A percentile compares a stretch with the other conserved stretches of the same genome.
phyloP scores from a whole-genome alignment of 1,140 invertebrate species.

The Nymphalis io region DNA sequence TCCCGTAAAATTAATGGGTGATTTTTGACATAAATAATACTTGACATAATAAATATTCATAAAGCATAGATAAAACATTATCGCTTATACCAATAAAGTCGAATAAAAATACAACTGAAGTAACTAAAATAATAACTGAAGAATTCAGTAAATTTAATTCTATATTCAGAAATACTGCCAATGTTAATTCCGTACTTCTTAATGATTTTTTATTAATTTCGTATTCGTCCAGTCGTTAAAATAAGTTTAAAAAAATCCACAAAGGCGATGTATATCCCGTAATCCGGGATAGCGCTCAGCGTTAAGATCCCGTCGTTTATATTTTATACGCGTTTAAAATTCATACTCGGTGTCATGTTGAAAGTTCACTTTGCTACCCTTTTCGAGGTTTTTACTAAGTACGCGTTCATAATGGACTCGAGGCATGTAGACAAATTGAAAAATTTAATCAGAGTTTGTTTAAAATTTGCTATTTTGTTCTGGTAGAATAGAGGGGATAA shows the following conservation, averaged over 20 bases:
- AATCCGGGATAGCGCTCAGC: slow-evolving; percentile 20
- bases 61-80: too few species aligned
- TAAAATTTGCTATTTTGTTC: not conserved
- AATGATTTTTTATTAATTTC: not conserved
- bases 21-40: too few species aligned
- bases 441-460: too few species aligned
- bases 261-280: slow-evolving; percentile 13
- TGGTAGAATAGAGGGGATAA: not conserved
- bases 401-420: not conserved
- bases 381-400: slow-evolving; percentile 20
- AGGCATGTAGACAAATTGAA: not conserved
- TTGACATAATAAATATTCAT: too few species aligned
- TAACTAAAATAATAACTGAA: too few species aligned
- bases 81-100: too few species aligned
- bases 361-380: slow-evolving; percentile 19
- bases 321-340: slow-evolving; percentile 31
- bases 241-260: slow-evolving; percentile 12
- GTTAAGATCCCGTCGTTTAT: slow-evolving; percentile 27
- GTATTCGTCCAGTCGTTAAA: not conserved
- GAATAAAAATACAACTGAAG: too few species aligned
- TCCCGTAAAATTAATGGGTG: too few species aligned
- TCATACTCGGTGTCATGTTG: slow-evolving; percentile 24
- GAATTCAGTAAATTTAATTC: too few species aligned
- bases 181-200: not conserved
- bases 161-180: not conserved